Evolutionary conservation across 2,888 invertebrate genomes (phyloP), one percentile per base, ranked within the genome.

Genomic region (Carterocephalus palaemon): DNA sequence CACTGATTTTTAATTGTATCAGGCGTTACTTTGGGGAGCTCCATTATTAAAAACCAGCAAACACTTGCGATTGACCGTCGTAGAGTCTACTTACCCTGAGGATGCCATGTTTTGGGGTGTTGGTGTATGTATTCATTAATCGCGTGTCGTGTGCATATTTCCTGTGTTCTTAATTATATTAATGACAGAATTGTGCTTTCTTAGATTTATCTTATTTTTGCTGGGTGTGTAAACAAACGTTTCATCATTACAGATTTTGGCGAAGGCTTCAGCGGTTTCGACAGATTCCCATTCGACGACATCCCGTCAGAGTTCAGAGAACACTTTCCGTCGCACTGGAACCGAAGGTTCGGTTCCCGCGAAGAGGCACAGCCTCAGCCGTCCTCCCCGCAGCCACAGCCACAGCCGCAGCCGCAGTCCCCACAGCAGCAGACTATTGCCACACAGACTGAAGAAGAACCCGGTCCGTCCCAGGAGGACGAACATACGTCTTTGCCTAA

Each of bases 281-380:
- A 87, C 65, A 83, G 87, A 73, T 86, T 87, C 54, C 86, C 84
- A 12, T 88, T 87, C 65, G 84, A 87, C 74, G 88, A 88, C 60
- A 85, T 88, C 59, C 86, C 85, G 40, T 62, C 82, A 41, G 85
- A 84, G 62, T 88, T 84, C 67, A 73, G 84, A 62, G 85, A 85
- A 49, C 85, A 83, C 62, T 81, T 82, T 54, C 82, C 86, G 9
- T 67, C 80, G 55, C 76, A 78, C 65, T 85, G 81, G 82, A 77
- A 75, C 62, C 70, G 81, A 47, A 65, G 77, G 56, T 83, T 76
- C 66, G 66, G 75, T 49, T 52, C 74, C 10, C 70, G 74, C 38
- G 76, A 82, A 45, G 77, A 80, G 41, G 62, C 64, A 13, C 67
- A 64, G 28, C 71, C 70, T 33, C 63, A 54, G 20, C 52, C 57